Conservation (phyloP, 2,113 vertebrate genomes). For the Tichodroma muraria region DNA sequence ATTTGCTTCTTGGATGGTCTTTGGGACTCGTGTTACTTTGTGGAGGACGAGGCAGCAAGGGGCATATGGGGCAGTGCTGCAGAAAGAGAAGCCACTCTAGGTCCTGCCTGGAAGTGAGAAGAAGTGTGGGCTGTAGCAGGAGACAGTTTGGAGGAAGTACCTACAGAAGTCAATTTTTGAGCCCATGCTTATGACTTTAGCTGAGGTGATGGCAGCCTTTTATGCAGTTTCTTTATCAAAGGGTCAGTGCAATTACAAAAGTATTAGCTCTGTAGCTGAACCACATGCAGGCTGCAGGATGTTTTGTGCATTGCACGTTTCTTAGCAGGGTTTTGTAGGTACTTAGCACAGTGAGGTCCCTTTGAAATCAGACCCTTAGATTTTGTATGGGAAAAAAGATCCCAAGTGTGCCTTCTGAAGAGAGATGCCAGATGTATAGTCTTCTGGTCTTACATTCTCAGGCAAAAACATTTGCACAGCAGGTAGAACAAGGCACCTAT, state of each 20-base stretch:
- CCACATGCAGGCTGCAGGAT: neutral
- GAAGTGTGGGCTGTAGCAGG: neutral
- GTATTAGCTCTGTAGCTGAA: neutral
- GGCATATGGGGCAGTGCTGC: rapidly evolving
- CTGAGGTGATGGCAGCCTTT: neutral
- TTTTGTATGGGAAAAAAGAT: neutral
- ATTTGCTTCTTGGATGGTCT: neutral
- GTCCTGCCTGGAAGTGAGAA: neutral
- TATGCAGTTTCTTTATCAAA: neutral
- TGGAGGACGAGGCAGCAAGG: neutral
- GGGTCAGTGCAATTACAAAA: neutral
- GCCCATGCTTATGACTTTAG: neutral
- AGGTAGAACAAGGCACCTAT: neutral
- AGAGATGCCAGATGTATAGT: neutral
- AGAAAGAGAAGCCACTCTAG: neutral
- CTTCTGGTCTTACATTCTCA: neutral
- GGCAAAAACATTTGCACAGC: neutral
- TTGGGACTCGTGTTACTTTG: neutral
- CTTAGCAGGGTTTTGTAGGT: neutral
- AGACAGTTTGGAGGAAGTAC: neutral
- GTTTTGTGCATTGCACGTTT: neutral
- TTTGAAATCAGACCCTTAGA: neutral
- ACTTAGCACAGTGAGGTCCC: neutral
- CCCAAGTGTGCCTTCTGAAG: neutral
- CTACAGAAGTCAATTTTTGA: neutral